Evolutionary conservation across 2,888 invertebrate genomes (phyloP).

Genomic region (Siphlonurus alternatus): DNA sequence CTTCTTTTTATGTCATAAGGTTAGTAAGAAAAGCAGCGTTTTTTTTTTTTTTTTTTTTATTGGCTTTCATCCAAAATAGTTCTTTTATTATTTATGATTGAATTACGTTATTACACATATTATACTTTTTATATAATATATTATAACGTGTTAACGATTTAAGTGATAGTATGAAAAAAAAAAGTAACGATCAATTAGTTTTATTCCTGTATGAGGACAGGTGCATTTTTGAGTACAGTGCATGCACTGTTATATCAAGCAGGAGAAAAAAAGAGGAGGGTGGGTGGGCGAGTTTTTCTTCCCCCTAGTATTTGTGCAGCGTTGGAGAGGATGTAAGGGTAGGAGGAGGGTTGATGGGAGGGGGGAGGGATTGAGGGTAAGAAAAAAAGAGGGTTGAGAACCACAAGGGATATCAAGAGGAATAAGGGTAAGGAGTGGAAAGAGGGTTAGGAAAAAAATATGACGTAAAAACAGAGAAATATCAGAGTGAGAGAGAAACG

Average conservation of each 20-base stretch:
- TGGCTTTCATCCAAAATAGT: no score
- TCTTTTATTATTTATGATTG: no score
- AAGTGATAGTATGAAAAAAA: no score
- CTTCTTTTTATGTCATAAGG: neutral
- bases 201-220: no score
- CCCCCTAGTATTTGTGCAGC: neutral
- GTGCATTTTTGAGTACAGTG: neutral
- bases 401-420: neutral
- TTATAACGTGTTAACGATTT: no score
- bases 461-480: neutral
- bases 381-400: neutral
- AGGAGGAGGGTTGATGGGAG: neutral
- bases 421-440: neutral
- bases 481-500: neutral
- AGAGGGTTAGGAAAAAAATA: neutral
- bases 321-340: neutral
- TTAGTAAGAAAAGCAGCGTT: neutral
- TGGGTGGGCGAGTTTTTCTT: no score
- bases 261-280: no score
- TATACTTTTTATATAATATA: no score
- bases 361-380: neutral
- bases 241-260: neutral
- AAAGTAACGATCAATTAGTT: no score
- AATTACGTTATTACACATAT: no score
- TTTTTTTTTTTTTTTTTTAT: no score